These are phyloP conservation scores for Nothura maculosa DNA, from an alignment of 2,797 vertebrate species.

Conservation along the genomic window DNA sequence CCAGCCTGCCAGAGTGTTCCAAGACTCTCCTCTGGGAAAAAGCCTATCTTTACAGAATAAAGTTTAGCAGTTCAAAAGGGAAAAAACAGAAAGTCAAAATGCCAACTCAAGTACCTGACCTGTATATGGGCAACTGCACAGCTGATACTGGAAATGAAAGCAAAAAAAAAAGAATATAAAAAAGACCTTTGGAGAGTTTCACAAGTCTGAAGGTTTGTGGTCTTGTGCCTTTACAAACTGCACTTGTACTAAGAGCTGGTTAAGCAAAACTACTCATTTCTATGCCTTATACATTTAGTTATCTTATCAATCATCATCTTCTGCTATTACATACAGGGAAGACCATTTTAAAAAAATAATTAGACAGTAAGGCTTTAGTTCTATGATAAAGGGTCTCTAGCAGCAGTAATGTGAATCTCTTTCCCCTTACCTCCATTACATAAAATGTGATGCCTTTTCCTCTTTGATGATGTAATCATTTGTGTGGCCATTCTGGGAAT, in stretches of 20 bases:
- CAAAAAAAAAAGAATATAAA: background rate
- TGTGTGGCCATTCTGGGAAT: background rate
- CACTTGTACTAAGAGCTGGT: background rate
- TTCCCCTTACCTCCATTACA: background rate
- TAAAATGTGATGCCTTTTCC: background rate
- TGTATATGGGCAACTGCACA: background rate
- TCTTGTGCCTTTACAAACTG: background rate
- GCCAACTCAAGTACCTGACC: background rate
- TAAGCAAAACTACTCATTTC: background rate
- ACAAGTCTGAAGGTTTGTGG: background rate
- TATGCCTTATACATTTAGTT: background rate
- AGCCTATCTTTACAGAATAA: background rate
- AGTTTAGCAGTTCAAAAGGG: background rate
- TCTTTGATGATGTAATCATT: background rate
- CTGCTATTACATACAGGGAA: background rate
- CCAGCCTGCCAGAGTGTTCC: constrained; percentile 3
- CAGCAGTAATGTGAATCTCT: background rate
- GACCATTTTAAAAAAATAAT: background rate
- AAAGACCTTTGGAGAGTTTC: background rate
- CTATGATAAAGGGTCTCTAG: background rate
- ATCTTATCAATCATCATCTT: background rate
- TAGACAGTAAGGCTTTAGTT: background rate
- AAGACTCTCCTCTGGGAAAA: constrained; percentile 42
- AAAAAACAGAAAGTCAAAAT: background rate
- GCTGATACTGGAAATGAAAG: background rate